Evolutionary conservation across 1,140 invertebrate species (phyloP).

Genomic region (Apocrypta bakeri): DNA sequence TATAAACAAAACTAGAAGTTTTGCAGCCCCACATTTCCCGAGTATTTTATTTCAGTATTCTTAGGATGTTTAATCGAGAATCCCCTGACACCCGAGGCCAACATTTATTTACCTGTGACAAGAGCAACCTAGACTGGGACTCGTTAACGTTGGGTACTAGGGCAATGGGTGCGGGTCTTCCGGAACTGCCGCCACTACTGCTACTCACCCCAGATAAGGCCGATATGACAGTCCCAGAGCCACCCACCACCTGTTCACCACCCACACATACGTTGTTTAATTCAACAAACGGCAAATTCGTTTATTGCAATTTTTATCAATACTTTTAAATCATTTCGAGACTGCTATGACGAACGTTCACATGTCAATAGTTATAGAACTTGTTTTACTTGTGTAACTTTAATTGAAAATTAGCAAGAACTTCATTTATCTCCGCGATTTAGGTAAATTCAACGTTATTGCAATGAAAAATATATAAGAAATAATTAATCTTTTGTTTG

Average conservation of each 20-base stretch:
- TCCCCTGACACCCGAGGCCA: constrained; percentile 36
- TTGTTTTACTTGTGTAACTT: not conserved
- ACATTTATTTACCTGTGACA: constrained; percentile 67
- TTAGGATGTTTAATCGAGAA: constrained; percentile 4
- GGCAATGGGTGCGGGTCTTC: constrained; percentile 73
- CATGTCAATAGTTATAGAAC: not conserved
- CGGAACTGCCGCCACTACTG: constrained; percentile 70
- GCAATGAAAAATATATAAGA: not conserved
- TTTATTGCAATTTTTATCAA: not conserved
- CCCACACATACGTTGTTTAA: constrained; percentile 60
- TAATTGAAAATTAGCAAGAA: not conserved
- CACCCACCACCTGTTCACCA: constrained; percentile 73
- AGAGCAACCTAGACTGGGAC: constrained; percentile 69
- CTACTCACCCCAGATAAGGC: constrained; percentile 71
- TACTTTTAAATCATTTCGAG: constrained; percentile 47
- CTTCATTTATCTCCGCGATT: not conserved
- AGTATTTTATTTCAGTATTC: constrained; percentile 1
- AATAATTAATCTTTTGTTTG: not conserved
- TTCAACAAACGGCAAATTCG: not conserved
- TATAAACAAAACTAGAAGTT: constrained; percentile 13
- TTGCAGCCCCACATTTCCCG: not conserved
- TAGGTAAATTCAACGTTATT: not conserved
- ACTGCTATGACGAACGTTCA: not conserved
- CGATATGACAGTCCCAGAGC: constrained; percentile 71
- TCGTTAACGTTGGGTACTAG: constrained; percentile 76